Percentiles rank a stretch among this genome's conserved stretches.
These are phyloP conservation scores for Bombus huntii DNA, from an alignment of 1,140 invertebrate genomes.

Conservation along the genomic window DNA sequence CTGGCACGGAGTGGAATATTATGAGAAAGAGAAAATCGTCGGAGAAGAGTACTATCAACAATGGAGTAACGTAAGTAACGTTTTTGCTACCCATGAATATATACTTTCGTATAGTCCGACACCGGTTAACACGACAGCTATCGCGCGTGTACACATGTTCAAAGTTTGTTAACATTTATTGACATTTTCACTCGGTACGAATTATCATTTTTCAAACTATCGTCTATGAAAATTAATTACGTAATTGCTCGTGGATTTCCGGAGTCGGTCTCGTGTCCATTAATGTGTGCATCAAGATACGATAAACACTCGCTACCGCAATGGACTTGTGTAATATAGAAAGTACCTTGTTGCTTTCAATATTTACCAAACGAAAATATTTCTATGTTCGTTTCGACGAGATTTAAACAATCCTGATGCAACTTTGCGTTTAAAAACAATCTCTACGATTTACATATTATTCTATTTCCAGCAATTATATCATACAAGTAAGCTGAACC, in stretches of 20 bases:
- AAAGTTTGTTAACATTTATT: background rate
- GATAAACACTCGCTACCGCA: background rate
- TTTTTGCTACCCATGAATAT: background rate
- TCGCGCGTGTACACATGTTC: background rate
- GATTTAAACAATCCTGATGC: background rate
- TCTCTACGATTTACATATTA: background rate
- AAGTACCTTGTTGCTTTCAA: slow-evolving; percentile 21
- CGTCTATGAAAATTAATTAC: slow-evolving; percentile 16
- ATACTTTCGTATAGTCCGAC: background rate
- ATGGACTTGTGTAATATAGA: slow-evolving; percentile 37
- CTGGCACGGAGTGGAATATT: slow-evolving; percentile 97
- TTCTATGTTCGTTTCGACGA: background rate
- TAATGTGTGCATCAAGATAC: slow-evolving; percentile 16
- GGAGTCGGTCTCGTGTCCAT: background rate
- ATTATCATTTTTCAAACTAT: background rate
- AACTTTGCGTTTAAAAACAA: background rate
- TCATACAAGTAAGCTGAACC: background rate
- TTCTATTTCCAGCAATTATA: background rate
- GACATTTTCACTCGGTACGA: background rate
- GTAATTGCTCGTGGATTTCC: slow-evolving; percentile 16
- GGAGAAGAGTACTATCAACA: slow-evolving; percentile 95
- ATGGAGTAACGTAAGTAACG: slow-evolving; percentile 92
- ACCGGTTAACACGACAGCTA: background rate
- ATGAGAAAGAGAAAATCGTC: slow-evolving; percentile 96
- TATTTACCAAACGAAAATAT: slow-evolving; percentile 6